These are phyloP conservation scores for Anagyrus pseudococci DNA, from an alignment of 2,888 invertebrate genomes.

Conservation along the genomic window DNA sequence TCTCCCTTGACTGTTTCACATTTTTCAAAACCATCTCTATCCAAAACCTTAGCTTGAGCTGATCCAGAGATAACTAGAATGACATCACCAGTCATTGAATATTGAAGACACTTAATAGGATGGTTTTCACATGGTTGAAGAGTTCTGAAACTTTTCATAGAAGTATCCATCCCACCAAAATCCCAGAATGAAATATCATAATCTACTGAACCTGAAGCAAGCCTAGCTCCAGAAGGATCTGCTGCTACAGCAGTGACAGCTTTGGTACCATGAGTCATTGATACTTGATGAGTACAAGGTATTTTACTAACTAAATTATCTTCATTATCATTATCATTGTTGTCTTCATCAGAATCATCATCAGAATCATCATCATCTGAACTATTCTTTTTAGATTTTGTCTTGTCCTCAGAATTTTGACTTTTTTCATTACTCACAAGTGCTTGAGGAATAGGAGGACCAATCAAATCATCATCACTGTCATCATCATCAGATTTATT, in stretches of 20 bases:
- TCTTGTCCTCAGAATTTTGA: constrained; percentile 9
- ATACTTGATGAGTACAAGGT: constrained; percentile 79
- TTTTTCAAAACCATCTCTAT: constrained; percentile 92
- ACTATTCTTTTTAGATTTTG: constrained; percentile 8
- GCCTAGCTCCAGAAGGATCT: constrained; percentile 92
- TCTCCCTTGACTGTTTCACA: constrained; percentile 96
- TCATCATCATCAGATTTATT: constrained; percentile 24
- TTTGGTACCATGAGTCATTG: constrained; percentile 88
- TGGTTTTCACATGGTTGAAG: constrained; percentile 96
- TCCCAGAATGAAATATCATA: constrained; percentile 98
- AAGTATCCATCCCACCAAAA: constrained; percentile 97
- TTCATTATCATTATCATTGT: constrained; percentile 52
- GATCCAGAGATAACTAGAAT: constrained; percentile 92
- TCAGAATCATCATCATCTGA: constrained; percentile 42
- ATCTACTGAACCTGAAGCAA: constrained; percentile 91
- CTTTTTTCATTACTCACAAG: constrained; percentile 17
- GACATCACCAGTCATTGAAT: constrained; percentile 92
- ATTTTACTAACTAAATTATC: constrained; percentile 66
- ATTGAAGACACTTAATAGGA: constrained; percentile 88
- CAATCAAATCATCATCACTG: constrained; percentile 46
- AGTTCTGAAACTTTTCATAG: constrained; percentile 88
- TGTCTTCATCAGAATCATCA: constrained; percentile 53
- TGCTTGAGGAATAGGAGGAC: constrained; percentile 50
- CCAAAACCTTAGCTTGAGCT: constrained; percentile 91
- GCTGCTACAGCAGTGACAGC: constrained; percentile 89